Base-by-base conservation (phyloP, 2,113 vertebrate genomes). In the Asarcornis scutulata region DNA sequence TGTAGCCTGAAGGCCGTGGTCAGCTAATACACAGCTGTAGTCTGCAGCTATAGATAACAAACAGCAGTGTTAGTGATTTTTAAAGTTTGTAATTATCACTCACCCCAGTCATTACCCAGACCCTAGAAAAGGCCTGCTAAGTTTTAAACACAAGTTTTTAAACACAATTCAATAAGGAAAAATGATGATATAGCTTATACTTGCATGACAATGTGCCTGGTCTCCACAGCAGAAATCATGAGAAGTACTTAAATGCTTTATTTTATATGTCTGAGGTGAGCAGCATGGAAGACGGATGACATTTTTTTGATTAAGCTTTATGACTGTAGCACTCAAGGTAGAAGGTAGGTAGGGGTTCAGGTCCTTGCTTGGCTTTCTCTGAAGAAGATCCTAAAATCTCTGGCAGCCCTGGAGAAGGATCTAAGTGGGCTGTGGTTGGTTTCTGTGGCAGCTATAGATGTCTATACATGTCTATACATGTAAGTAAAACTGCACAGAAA, bases 31-130 rank as follows among this genome's bases (percentile, higher is more conserved):
- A 36, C 5, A 63, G 15, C 31, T 59, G 0, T 12, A 53, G 11
- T 48, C 50, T 71, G 36, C 20, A 59, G 5, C 5, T 82, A 15
- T 40, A 53, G 12, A 44, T 7, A 32, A 31, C 31, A 50, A 40
- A 55, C 25, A n/a, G 4, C 44, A 9, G 17, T 25, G 40, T 53
- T 53, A 16, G 25, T 27, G 27, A 16, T 53, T 53, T 9, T 53
- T 53, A 53, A 53, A 27, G 26, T 53, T 53, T 15, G 26, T 38
- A 74, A 62, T 36, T 78, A 72, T 40, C 5, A 25, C 3, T 18
- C 46, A 58, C 4, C 1, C 0, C 7, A 34, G 0, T 17, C 31
- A 27, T 46, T 83, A 34, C 9, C 9, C 7, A 53, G 23, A 53
- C 40, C 5, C 23, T 59, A 12, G 48, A 55, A 83, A 79, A 82